Base-by-base conservation (phyloP, 2,888 invertebrate genomes). In the Hirtodrosophila trivittata region DNA sequence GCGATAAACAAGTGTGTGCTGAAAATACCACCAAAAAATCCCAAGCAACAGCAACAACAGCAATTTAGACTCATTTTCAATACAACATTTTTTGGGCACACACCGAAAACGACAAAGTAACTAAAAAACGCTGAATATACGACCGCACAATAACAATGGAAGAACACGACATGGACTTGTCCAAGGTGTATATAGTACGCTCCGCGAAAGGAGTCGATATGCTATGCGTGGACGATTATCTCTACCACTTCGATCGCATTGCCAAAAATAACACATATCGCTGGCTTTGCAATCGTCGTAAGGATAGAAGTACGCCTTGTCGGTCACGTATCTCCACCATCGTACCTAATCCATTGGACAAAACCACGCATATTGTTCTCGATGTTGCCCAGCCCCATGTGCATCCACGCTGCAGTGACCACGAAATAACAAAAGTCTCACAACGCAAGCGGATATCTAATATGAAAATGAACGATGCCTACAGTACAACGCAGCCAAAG, bases 201-300 rank as follows among this genome's bases (percentile, higher is more conserved):
- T 89, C 88, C 16, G 88, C 87, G 18, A 89, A 89, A 51, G 88
- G 87, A 32, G 81, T 87, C n/a, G 89, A 89, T 52, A 88, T 89
- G 88, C 66, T 89, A 1, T 86, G 88, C 51, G 87, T 89, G 4
- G 88, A 88, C 39, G 82, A 84, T 35, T 89, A 68, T 55, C 75
- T 89, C 1, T 89, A 84, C 68, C 88, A 89, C 58, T 89, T 86
- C 37, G 87, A 89, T 39, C 87, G 89, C 39, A 77, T 83, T 32
- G 82, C 86, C 7, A 86, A 84, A 9, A 75, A 75, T 25, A 87
- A 81, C 30, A 76, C 88, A 7, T 89, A 86, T 49, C 85, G 88
- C 1, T 89, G 88, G 88, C 87, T 87, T 1, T 89, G 88, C 59
- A 87, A 83, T 54, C 78, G 80, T 8, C 81, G 88, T 18, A 88